These are phyloP conservation scores for Glaucomys volans DNA, from an alignment of 2,113 vertebrate genomes.

Conservation along the genomic window DNA sequence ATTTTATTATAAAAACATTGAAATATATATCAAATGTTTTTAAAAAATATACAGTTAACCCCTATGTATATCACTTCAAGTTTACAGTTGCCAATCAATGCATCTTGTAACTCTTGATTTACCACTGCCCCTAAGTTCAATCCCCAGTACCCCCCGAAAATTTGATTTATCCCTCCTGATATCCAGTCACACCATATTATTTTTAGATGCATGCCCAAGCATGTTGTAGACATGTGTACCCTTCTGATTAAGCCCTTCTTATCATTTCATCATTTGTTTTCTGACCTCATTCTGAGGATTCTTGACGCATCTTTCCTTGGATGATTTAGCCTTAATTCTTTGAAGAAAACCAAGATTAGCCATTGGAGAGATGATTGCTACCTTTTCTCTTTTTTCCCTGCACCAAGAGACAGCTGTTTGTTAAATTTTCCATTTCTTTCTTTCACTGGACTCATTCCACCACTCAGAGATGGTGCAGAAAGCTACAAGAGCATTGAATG, in stretches of 20 bases:
- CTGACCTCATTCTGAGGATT: not conserved
- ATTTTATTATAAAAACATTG: not conserved
- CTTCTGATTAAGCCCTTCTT: not conserved
- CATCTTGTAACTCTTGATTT: not conserved
- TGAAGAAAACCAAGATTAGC: not conserved
- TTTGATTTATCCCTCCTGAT: not conserved
- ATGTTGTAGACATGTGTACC: not conserved
- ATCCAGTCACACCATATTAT: not conserved
- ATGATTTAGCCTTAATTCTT: not conserved
- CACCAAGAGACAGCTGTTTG: not conserved
- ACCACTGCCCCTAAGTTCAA: too few relatives aligned
- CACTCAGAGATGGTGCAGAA: not conserved
- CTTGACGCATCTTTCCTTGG: not conserved
- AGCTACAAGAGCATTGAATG: not conserved
- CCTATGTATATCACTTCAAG: not conserved
- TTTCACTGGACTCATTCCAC: not conserved
- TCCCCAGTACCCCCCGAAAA: too few relatives aligned
- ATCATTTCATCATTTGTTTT: not conserved
- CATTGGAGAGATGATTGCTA: accelerated
- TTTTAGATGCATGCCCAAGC: not conserved
- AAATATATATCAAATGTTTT: not conserved
- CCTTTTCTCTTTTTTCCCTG: not conserved
- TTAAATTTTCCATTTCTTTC: not conserved
- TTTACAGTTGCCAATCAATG: not conserved
- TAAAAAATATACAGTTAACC: not conserved